Base-by-base conservation (phyloP, 2,113 vertebrate genomes). In the Pteropus alecto region DNA sequence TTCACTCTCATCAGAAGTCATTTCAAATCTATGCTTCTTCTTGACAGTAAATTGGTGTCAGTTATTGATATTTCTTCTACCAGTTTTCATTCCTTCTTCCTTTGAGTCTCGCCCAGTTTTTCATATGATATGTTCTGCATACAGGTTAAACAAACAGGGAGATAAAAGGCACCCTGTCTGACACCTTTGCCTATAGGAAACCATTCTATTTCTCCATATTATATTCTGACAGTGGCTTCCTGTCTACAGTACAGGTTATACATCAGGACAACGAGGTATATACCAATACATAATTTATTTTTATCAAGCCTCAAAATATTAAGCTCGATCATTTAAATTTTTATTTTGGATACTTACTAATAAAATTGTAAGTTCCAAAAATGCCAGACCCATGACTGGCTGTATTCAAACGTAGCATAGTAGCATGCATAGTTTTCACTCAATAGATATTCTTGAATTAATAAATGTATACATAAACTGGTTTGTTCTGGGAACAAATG, bases 261-360 rank as follows among this genome's bases (percentile, higher is more conserved):
- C 10, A 82, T 61, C 78, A 61, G 5, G 56, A 61, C 56, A 96
- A 19, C 43, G 41, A 93, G 38, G 30, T 82, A 26, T 76, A 63
- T 58, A 56, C 35, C 60, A 93, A 83, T 73, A 28, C 1, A 13
- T 38, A 56, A 84, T 76, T 63, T 87, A 38, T 74, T 84, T 95
- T 82, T 54, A 91, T 87, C 92, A 88, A 68, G 10, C 18, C 38
- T 87, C 54, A 84, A 76, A 97, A 54, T 92, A 43, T 12, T 92
- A 22, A 92, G 9, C 73, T 82, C 38, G 28, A 7, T 74, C 78
- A 74, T 76, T 93, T 91, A 88, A 56, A 12, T 82, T 41, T 95
- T 79, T 51, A 73, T 61, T 67, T 67, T 83, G 43, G 51, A 18
- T 83, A 61, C 68, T 92, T 94, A 51, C n/a, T 82, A 71, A 65